Conservation (phyloP, 2,797 vertebrate species). For the Halcyon leucocephala region DNA sequence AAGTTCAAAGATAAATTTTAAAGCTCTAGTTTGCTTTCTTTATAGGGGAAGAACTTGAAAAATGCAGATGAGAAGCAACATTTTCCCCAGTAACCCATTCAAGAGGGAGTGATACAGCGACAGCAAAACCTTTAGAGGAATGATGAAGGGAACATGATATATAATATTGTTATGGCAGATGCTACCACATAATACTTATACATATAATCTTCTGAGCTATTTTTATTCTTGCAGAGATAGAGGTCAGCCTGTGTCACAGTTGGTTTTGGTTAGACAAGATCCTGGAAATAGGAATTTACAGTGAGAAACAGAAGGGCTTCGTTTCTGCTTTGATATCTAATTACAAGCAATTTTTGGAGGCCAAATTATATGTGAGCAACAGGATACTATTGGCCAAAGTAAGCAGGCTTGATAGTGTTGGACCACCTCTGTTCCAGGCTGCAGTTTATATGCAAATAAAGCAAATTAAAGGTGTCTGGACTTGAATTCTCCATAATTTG, state of each 20-base stretch:
- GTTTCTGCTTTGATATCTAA: slow-evolving; percentile 3
- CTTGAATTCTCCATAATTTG: neutral
- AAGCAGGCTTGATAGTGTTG: neutral
- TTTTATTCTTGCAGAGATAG: slow-evolving; percentile 11
- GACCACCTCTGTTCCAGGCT: neutral
- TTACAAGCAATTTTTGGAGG: slow-evolving; percentile 3
- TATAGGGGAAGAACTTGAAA: neutral
- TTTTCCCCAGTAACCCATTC: neutral
- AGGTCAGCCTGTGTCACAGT: neutral
- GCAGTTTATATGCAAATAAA: slow-evolving; percentile 3
- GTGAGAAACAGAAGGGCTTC: neutral
- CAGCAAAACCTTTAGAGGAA: neutral
- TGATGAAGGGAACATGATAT: neutral
- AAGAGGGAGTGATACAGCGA: neutral
- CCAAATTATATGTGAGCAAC: neutral
- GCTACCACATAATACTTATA: neutral
- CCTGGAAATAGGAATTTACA: neutral
- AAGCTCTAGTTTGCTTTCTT: neutral
- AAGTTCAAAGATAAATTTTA: neutral
- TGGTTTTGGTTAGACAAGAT: slow-evolving; percentile 14
- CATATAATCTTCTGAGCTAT: neutral
- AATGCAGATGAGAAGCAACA: neutral
- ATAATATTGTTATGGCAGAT: neutral
- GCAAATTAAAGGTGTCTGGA: neutral
- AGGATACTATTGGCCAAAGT: neutral